phyloP scores from a whole-genome alignment of 2,797 vertebrate genomes.

The Buphagus erythrorhynchus region DNA sequence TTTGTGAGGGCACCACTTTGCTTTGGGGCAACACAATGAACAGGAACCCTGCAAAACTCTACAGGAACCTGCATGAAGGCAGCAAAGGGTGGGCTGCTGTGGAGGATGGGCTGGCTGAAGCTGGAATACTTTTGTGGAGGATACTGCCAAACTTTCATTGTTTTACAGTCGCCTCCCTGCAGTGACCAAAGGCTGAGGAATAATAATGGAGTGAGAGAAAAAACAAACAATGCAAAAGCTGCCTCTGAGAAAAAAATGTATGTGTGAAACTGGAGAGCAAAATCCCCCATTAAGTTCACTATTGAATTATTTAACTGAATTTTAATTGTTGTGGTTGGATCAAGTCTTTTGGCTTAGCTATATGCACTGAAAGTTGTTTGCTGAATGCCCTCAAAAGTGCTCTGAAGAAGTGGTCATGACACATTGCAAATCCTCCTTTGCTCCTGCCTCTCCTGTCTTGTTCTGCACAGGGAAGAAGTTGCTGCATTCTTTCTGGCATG shows the following conservation, averaged over 20 bases:
- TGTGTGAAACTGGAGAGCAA: neutral
- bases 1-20: neutral
- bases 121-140: neutral
- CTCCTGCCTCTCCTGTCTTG: neutral
- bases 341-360: neutral
- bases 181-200: neutral
- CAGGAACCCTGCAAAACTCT: neutral
- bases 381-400: neutral
- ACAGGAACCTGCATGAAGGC: neutral
- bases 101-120: neutral
- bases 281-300: neutral
- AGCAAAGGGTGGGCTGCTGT: neutral
- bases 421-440: neutral
- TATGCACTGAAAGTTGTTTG: neutral
- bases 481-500: neutral
- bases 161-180: neutral
- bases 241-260: neutral
- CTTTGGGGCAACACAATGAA: neutral
- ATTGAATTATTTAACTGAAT: neutral
- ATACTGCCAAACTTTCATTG: neutral
- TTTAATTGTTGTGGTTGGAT: neutral
- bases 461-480: neutral
- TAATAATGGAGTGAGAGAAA: neutral
- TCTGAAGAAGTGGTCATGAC: neutral
- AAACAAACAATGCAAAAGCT: neutral